Conservation (phyloP, 2,797 vertebrate species). For the Dendrocincla fuliginosa region DNA sequence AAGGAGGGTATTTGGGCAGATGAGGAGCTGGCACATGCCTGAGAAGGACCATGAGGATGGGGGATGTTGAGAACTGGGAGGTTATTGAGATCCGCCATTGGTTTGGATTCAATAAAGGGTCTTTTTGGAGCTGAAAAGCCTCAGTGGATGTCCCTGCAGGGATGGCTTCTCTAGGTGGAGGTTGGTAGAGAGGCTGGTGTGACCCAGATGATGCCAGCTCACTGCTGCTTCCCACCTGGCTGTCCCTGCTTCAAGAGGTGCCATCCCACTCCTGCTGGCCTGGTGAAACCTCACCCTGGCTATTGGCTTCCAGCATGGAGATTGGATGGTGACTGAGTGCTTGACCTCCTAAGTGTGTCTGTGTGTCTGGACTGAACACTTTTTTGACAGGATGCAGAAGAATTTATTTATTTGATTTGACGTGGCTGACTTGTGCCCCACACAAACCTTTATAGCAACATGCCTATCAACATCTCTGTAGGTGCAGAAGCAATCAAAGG, state of each 20-base stretch:
- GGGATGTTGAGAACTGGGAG: neutral
- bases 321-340: neutral
- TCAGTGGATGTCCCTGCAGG: neutral
- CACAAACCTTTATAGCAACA: neutral
- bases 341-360: neutral
- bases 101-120: neutral
- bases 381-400: neutral
- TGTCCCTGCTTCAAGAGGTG: neutral
- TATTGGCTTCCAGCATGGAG: neutral
- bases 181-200: neutral
- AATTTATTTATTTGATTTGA: neutral
- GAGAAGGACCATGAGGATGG: neutral
- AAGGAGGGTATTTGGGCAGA: neutral
- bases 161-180: neutral
- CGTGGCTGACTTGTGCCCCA: neutral
- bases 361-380: neutral
- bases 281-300: rapidly evolving
- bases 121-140: neutral
- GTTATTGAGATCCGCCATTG: neutral
- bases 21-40: neutral
- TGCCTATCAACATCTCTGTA: neutral
- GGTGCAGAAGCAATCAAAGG: neutral
- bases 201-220: neutral
- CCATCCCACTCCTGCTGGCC: neutral
- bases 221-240: neutral